Evolutionary conservation across 2,888 invertebrate genomes (phyloP), one percentile per base, ranked within the genome.

Genomic region (Odontothrips loti): DNA sequence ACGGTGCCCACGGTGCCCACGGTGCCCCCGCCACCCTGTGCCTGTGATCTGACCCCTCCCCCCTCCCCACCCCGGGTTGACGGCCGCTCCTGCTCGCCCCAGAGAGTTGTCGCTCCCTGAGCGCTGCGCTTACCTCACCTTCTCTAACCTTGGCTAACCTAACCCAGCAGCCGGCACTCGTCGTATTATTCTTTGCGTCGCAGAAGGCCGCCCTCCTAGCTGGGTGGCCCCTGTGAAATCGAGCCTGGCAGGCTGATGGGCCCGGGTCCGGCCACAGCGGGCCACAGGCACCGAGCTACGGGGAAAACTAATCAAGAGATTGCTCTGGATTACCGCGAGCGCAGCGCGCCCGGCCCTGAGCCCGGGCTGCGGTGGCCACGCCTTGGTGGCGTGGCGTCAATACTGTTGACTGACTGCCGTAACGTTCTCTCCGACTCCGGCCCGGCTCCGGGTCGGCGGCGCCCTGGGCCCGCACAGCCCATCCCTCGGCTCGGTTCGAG

Each of bases 271-370:
- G 27, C 23, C 27, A 6, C 11, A 0, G 23, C n/a, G n/a, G 11
- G 68, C 23, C 27, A 6, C 34, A 17, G 51, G 51, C 51, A 20
- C 51, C 51, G 51, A 48, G 6, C 63, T 23, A 23, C 4, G 68
- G 68, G 68, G 68, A 68, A 68, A 68, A 68, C 68, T 68, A 68
- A 68, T 68, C 68, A 68, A 68, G 68, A 68, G 68, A 68, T 68
- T 68, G 68, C 68, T 23, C 68, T 6, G 68, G 68, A 51, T 68
- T 68, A 68, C 68, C 11, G 23, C 68, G 68, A 23, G 68, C 58
- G 58, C 58, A 58, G 58, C 20, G 34, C 12, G 51, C 15, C 51
- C 12, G 10, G 51, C 34, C 51, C 34, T 1, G 51, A 10, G 15
- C 15, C 15, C 51, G 3, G 51, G 51, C 51, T 51, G 51, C 51